phyloP scores from a whole-genome alignment of 2,797 vertebrate genomes.

The Eleutherodactylus coqui region DNA sequence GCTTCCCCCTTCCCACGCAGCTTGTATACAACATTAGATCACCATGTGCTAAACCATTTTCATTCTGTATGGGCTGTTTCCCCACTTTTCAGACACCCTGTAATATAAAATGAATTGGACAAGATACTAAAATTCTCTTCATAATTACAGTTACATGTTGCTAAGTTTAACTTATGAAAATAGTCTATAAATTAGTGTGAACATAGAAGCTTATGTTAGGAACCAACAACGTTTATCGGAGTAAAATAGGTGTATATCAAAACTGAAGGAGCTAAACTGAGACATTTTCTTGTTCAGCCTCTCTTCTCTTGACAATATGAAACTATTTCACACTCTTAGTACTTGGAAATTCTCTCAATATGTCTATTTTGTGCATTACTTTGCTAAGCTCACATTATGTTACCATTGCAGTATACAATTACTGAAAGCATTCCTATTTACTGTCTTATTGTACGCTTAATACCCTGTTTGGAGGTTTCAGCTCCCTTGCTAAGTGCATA shows the following conservation, averaged over 20 bases:
- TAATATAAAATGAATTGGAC: too few species aligned
- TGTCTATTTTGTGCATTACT: conserved; percentile 18
- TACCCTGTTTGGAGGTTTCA: conserved; percentile 26
- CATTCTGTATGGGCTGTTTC: too few species aligned
- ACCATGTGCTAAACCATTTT: too few species aligned
- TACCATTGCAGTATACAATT: conserved; percentile 36
- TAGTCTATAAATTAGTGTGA: too few species aligned
- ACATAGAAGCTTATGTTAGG: too few species aligned
- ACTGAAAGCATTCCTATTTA: conserved; percentile 37
- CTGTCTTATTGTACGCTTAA: conserved; percentile 22
- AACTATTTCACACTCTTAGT: neutral
- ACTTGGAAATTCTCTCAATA: conserved; percentile 19
- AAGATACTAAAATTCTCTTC: too few species aligned
- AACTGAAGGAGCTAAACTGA: neutral
- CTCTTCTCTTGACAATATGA: neutral
- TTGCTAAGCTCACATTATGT: conserved; percentile 31
- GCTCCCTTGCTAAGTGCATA: conserved; percentile 27
- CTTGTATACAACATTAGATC: too few species aligned
- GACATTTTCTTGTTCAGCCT: neutral
- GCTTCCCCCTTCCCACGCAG: too few species aligned
- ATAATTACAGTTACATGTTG: too few species aligned
- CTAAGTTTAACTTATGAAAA: too few species aligned
- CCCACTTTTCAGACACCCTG: too few species aligned
- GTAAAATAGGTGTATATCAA: neutral
- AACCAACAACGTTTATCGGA: neutral